phyloP scores from a whole-genome alignment of 1,140 invertebrate species.

The Panagrolaimus sp. region DNA sequence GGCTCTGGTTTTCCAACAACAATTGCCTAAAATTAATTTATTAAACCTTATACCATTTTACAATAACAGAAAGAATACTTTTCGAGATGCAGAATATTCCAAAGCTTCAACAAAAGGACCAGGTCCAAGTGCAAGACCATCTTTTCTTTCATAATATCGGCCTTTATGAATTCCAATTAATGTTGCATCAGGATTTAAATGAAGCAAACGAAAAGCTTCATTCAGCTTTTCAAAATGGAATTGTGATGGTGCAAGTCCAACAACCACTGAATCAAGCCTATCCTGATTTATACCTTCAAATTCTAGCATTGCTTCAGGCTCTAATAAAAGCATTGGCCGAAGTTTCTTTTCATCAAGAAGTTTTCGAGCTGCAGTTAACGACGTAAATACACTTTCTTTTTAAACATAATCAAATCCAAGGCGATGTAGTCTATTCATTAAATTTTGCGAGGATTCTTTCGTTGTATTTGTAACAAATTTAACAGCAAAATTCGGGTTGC shows the following conservation, averaged over 20 bases:
- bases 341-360: constrained; percentile 64
- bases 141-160: constrained; percentile 68
- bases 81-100: constrained; percentile 62
- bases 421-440: constrained; percentile 66
- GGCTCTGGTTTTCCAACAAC: constrained; percentile 75
- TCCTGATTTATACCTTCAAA: constrained; percentile 63
- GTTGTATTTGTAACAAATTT: constrained; percentile 63
- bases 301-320: constrained; percentile 73
- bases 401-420: constrained; percentile 69
- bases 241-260: constrained; percentile 73
- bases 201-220: constrained; percentile 69
- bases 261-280: constrained; percentile 69
- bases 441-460: constrained; percentile 67
- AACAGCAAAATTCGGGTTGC: constrained; percentile 16
- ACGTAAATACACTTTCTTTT: constrained; percentile 72
- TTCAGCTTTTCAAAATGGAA: constrained; percentile 74
- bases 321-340: constrained; percentile 70
- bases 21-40: constrained; percentile 65
- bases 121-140: constrained; percentile 74
- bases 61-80: constrained; percentile 26
- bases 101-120: constrained; percentile 75
- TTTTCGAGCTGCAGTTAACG: constrained; percentile 68
- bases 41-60: not conserved
- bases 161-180: constrained; percentile 75
- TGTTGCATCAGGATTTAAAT: constrained; percentile 66